Percentiles rank a stretch among this genome's conserved stretches.
These are phyloP conservation scores for Myrmecobius fasciatus DNA, from an alignment of 2,113 vertebrate genomes.

Conservation along the genomic window DNA sequence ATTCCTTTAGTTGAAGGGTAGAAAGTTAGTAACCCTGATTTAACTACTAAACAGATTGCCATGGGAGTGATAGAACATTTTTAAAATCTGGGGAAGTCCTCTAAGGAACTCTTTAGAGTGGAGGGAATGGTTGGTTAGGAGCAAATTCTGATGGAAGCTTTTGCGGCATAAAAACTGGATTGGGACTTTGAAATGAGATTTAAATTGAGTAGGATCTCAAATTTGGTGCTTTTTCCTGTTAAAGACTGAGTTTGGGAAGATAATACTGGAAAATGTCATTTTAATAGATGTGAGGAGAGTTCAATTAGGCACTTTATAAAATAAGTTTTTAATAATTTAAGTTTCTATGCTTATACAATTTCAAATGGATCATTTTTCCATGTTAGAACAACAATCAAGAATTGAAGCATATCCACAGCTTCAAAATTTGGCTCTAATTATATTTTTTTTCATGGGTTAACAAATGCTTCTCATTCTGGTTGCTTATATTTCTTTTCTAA, in stretches of 20 bases:
- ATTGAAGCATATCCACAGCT: not conserved
- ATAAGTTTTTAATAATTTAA: constrained; percentile 25
- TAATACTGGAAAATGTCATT: constrained; percentile 23
- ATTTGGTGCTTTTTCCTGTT: constrained; percentile 48
- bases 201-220: constrained; percentile 59
- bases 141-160: constrained; percentile 65
- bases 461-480: constrained; percentile 38
- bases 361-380: not conserved
- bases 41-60: constrained; percentile 73
- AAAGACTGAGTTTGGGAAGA: not conserved
- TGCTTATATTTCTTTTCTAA: constrained; percentile 53
- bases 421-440: constrained; percentile 46
- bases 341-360: not conserved
- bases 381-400: constrained; percentile 20
- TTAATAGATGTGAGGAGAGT: constrained; percentile 34
- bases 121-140: constrained; percentile 63
- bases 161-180: constrained; percentile 65
- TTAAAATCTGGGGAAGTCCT: constrained; percentile 66
- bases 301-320: constrained; percentile 25
- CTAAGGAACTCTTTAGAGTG: constrained; percentile 65
- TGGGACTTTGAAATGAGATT: constrained; percentile 50
- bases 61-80: constrained; percentile 52
- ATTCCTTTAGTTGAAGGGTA: constrained; percentile 44
- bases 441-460: constrained; percentile 39
- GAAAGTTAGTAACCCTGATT: constrained; percentile 72